Evolutionary conservation across 2,113 vertebrate genomes (phyloP), one percentile per base, ranked within the genome.

Genomic region (Xenus cinereus): DNA sequence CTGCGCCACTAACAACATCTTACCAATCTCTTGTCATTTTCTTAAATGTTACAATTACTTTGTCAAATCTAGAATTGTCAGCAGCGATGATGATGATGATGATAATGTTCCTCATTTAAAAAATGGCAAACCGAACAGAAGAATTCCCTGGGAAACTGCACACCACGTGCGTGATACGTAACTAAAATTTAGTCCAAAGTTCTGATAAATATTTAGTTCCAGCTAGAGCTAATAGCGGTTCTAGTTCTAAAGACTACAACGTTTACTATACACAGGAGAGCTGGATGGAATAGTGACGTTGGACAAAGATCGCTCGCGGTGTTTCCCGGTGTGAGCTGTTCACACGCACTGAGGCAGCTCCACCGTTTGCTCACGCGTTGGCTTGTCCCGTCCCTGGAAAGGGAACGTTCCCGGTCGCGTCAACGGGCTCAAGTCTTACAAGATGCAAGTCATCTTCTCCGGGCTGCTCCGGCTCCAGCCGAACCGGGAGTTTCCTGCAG

Each of bases 291-390:
- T 33, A 32, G 3, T 68, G 63, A 71, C 22, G 3, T 37, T 19
- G 59, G 69, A 41, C 50, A 59, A 56, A 82, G 87, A 35, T 57
- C 20, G 20, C 73, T 48, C 2, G 12, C 84, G 76, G 92, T 71
- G 50, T 93, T 80, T 83, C 63, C 26, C 0, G 20, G 85, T 62
- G 12, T 9, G 82, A 72, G 30, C 2, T 43, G 71, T 60, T 51
- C 5, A 3, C 2, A 4, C 16, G 88, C 33, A 6, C 30, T 30
- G 39, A 33, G 1, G 12, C 86, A 73, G 80, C 54, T 73, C 80
- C 91, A 72, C 48, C 27, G 28, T 33, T 16, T 6, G n/a, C 79
- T 81, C 4, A 0, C 0, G 26, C 0, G 0, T 0, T 19, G 66
- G 17, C 57, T 69, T 7, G 27, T 35, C 53, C 11, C 56, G 8